phyloP scores from a whole-genome alignment of 2,797 vertebrate genomes.

The Enteromius anoplus region DNA sequence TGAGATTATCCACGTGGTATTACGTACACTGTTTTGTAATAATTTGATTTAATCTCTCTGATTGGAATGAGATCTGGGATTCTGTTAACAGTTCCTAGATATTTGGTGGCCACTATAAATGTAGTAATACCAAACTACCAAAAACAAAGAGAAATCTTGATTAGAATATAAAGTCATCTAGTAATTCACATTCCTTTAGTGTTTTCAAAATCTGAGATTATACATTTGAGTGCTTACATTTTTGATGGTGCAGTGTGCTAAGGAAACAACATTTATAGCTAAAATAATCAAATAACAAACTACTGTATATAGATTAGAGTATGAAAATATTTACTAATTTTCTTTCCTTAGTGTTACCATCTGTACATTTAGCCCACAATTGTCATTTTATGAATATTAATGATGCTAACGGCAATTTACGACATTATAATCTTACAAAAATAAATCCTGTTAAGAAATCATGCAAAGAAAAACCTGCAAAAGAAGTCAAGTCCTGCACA shows the following conservation, averaged over 20 bases:
- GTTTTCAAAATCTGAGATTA: background rate
- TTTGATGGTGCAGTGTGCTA: background rate
- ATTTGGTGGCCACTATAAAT: background rate
- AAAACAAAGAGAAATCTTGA: background rate
- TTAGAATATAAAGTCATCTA: background rate
- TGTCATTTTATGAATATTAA: background rate
- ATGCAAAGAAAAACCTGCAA: background rate
- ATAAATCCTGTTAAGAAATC: background rate
- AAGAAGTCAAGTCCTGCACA: background rate
- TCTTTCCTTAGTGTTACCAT: background rate
- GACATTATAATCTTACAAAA: background rate
- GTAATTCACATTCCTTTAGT: background rate
- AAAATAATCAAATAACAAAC: background rate
- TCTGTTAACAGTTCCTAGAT: background rate
- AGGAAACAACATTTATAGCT: background rate
- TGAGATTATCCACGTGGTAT: conserved; percentile 1
- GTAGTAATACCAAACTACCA: background rate
- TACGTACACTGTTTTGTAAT: background rate
- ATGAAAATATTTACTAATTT: background rate
- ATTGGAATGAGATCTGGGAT: conserved; percentile 13
- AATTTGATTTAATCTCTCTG: background rate
- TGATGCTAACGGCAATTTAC: background rate
- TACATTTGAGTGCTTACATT: background rate
- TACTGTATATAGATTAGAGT: background rate
- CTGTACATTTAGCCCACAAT: background rate